These are phyloP conservation scores for Podarcis muralis DNA, from an alignment of 2,113 vertebrate species.

Conservation along the genomic window DNA sequence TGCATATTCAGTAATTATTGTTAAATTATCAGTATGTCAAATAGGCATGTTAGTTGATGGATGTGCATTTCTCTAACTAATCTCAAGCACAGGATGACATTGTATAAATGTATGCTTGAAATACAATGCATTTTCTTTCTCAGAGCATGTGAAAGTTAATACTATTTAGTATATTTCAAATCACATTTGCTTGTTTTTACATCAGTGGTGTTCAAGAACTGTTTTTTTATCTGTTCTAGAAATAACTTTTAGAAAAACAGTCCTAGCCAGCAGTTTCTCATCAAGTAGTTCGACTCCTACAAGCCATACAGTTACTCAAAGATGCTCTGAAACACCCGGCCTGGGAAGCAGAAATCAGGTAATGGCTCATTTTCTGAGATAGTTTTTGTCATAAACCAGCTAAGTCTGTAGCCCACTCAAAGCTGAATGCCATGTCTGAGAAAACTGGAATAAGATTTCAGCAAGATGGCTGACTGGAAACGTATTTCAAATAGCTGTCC, in stretches of 20 bases:
- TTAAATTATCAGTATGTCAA: not conserved
- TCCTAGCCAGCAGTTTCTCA: slow-evolving; percentile 78
- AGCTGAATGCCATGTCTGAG: not conserved
- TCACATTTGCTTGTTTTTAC: not conserved
- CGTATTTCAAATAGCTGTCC: not conserved
- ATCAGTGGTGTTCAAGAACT: slow-evolving; percentile 28
- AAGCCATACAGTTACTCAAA: slow-evolving; percentile 80
- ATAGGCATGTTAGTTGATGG: not conserved
- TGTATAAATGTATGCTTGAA: not conserved
- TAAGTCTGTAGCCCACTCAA: not conserved
- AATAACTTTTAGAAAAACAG: slow-evolving; percentile 79
- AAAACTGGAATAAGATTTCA: not conserved
- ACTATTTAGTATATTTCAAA: not conserved
- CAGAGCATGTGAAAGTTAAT: not conserved
- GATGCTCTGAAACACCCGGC: slow-evolving; percentile 75
- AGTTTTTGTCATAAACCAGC: not conserved
- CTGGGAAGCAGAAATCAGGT: slow-evolving; percentile 76
- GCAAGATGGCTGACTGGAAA: not conserved
- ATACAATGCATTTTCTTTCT: not conserved
- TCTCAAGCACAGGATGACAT: not conserved
- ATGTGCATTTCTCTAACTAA: not conserved
- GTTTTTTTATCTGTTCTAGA: slow-evolving; percentile 67
- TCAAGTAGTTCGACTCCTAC: slow-evolving; percentile 77
- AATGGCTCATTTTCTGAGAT: slow-evolving; percentile 31
- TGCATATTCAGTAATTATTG: not conserved